phyloP scores from a whole-genome alignment of 2,888 invertebrate species.

The Eupeodes latifasciatus region DNA sequence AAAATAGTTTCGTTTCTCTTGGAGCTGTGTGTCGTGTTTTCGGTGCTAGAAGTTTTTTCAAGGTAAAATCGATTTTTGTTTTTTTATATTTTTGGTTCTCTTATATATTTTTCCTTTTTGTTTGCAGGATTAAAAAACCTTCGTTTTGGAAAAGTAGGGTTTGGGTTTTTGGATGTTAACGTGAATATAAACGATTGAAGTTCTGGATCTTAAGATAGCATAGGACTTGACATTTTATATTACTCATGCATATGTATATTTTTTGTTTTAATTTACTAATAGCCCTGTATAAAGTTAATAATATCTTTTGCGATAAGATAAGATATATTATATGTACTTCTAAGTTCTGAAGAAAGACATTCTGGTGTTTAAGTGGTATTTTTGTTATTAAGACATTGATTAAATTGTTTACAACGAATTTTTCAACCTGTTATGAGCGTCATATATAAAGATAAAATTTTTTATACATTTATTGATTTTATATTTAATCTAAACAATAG shows the following conservation, averaged over 20 bases:
- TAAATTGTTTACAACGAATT: neutral
- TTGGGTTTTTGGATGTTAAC: neutral
- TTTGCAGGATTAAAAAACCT: neutral
- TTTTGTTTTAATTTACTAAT: conserved; percentile 21
- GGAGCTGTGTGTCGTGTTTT: conserved; percentile 41
- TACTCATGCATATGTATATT: neutral
- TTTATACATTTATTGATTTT: too few relatives aligned
- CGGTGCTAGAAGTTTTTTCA: conserved; percentile 37
- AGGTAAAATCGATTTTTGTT: conserved; percentile 68
- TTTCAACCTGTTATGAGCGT: too few relatives aligned
- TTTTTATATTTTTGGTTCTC: conserved; percentile 43
- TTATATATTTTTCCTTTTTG: conserved; percentile 12
- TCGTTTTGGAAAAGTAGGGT: neutral
- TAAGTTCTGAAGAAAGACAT: neutral
- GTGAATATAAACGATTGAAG: conserved; percentile 24
- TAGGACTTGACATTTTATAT: conserved; percentile 3
- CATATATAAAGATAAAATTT: too few relatives aligned
- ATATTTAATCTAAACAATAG: too few relatives aligned
- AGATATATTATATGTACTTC: neutral
- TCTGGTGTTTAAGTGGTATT: neutral
- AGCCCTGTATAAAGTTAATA: neutral
- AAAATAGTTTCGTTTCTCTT: conserved; percentile 57
- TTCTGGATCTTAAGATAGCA: neutral
- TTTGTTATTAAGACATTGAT: conserved; percentile 5
- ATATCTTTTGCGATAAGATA: neutral